phyloP scores from a whole-genome alignment of 2,797 vertebrate genomes.

The Nyctibius grandis region DNA sequence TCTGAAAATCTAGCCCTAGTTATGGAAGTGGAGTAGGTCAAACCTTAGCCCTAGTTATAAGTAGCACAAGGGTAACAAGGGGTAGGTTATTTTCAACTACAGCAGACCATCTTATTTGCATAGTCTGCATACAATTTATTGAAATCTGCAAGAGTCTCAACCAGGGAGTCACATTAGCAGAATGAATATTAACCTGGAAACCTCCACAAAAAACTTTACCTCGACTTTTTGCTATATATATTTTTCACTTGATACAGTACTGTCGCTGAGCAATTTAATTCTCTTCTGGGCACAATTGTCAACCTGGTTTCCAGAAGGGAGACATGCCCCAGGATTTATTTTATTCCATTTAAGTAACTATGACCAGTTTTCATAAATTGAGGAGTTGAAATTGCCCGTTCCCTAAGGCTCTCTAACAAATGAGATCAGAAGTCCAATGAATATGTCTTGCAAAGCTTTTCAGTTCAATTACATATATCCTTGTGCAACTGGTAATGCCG shows the following conservation, averaged over 20 bases:
- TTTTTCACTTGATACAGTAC: background rate
- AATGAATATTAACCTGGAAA: slow-evolving; percentile 13
- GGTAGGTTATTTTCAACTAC: slow-evolving; percentile 2
- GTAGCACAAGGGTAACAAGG: background rate
- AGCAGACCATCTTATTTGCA: background rate
- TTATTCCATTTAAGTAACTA: slow-evolving; percentile 30
- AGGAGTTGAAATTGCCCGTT: slow-evolving; percentile 23
- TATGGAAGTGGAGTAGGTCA: slow-evolving; percentile 19
- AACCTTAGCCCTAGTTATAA: background rate
- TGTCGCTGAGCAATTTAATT: slow-evolving; percentile 3
- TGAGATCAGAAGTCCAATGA: slow-evolving; percentile 56
- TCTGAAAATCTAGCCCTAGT: background rate
- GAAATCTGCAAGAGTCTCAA: background rate
- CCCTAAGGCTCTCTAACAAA: slow-evolving; percentile 42
- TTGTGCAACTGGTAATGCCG: background rate
- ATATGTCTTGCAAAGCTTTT: slow-evolving; percentile 38
- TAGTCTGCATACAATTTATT: background rate
- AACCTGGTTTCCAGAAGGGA: slow-evolving; percentile 34
- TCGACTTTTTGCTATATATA: background rate
- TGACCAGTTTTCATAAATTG: slow-evolving; percentile 57
- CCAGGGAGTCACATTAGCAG: background rate
- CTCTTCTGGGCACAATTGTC: slow-evolving; percentile 9
- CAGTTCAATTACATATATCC: slow-evolving; percentile 25
- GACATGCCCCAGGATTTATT: slow-evolving; percentile 13
- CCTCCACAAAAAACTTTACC: background rate